phyloP scores from a whole-genome alignment of 2,797 vertebrate genomes.

The Mus caroli region DNA sequence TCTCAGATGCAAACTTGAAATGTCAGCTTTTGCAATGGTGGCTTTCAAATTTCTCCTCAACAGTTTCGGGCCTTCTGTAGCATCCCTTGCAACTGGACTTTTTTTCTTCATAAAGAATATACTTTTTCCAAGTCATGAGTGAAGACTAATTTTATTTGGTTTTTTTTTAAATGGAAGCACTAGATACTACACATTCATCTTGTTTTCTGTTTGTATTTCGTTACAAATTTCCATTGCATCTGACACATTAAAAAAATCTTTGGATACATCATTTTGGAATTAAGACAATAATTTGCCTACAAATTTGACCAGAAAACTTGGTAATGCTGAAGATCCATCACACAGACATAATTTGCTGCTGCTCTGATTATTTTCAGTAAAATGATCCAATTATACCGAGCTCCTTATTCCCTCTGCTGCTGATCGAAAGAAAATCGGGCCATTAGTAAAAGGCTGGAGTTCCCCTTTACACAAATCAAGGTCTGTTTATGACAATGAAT shows the following conservation, averaged over 20 bases:
- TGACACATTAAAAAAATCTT: constrained; percentile 64
- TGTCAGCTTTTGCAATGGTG: constrained; percentile 50
- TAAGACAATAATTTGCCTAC: constrained; percentile 82
- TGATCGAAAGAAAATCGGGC: constrained; percentile 59
- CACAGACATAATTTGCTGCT: constrained; percentile 77
- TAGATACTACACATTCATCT: neutral
- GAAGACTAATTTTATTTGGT: constrained; percentile 76
- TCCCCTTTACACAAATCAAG: constrained; percentile 41
- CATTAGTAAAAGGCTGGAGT: constrained; percentile 53
- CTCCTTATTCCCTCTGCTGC: constrained; percentile 42
- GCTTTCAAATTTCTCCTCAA: constrained; percentile 46
- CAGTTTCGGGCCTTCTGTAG: constrained; percentile 13
- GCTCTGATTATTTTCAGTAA: constrained; percentile 76
- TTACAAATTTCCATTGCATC: constrained; percentile 53
- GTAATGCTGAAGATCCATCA: constrained; percentile 74
- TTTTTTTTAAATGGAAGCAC: constrained; percentile 15
- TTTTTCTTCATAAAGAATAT: constrained; percentile 17
- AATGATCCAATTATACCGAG: constrained; percentile 70
- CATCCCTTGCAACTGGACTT: constrained; percentile 33
- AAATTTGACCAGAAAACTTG: constrained; percentile 76
- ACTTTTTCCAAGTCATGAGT: constrained; percentile 57
- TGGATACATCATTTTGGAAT: constrained; percentile 75
- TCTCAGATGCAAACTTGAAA: constrained; percentile 67
- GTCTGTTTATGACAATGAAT: constrained; percentile 34
- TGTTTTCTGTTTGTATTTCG: constrained; percentile 50